These are phyloP conservation scores for Hipposideros larvatus DNA, from an alignment of 2,797 vertebrate species.

Conservation along the genomic window DNA sequence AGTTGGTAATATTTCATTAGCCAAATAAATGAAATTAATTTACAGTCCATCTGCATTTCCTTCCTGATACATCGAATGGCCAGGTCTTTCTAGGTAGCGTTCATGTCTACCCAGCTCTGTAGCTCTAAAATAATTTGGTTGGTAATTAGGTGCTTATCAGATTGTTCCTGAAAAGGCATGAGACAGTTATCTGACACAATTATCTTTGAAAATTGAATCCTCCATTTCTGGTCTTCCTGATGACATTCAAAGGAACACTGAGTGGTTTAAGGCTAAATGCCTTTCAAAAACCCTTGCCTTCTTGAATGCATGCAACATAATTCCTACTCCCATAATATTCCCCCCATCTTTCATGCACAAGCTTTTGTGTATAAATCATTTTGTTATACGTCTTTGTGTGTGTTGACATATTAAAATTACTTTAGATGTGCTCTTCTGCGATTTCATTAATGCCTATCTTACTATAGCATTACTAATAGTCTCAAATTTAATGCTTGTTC, in stretches of 20 bases:
- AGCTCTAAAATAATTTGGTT: conserved; percentile 90
- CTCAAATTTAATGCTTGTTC: conserved; percentile 69
- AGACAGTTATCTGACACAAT: conserved; percentile 95
- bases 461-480: conserved; percentile 52
- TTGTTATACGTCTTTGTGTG: conserved; percentile 58
- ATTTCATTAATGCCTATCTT: conserved; percentile 71
- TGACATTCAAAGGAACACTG: conserved; percentile 86
- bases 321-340: conserved; percentile 61
- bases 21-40: conserved; percentile 90
- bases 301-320: conserved; percentile 73
- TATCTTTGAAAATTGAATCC: conserved; percentile 94
- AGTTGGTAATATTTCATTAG: conserved; percentile 88
- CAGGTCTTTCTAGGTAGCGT: conserved; percentile 85
- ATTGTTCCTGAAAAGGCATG: conserved; percentile 92
- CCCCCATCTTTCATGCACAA: conserved; percentile 34
- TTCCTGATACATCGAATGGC: conserved; percentile 78
- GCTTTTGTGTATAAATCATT: conserved; percentile 76
- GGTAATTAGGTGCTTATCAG: conserved; percentile 99
- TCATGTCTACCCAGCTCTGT: conserved; percentile 86
- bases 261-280: conserved; percentile 85
- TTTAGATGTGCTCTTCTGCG: conserved; percentile 67
- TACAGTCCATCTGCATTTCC: conserved; percentile 83
- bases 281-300: conserved; percentile 86
- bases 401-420: conserved; percentile 70
- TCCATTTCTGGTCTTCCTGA: conserved; percentile 87